A percentile compares a stretch with the other conserved stretches of the same genome.
These are phyloP conservation scores for Euzetes globulus DNA, from an alignment of 2,888 invertebrate species.

Conservation along the genomic window DNA sequence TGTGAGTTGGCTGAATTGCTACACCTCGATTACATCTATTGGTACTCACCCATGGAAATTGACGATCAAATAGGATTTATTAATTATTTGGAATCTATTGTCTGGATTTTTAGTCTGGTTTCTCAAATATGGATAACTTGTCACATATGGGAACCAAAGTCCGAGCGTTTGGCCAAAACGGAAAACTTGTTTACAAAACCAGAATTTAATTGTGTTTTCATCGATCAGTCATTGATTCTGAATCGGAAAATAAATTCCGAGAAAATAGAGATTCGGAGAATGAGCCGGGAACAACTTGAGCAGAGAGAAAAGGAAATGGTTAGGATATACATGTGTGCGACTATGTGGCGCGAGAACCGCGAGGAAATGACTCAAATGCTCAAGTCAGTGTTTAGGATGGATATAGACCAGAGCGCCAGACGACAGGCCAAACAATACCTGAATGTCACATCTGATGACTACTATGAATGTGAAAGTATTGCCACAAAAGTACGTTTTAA, in stretches of 20 bases:
- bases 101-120: conserved; percentile 26
- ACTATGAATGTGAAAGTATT: conserved; percentile 76
- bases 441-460: conserved; percentile 76
- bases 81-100: not conserved
- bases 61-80: conserved; percentile 45
- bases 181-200: conserved; percentile 50
- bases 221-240: conserved; percentile 42
- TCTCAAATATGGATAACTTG: conserved; percentile 22
- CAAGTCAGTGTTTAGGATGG: conserved; percentile 75
- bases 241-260: conserved; percentile 36
- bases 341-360: conserved; percentile 90
- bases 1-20: not conserved
- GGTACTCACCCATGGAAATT: not conserved
- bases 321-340: conserved; percentile 71
- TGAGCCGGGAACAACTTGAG: conserved; percentile 12
- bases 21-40: conserved; percentile 25
- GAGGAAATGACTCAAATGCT: conserved; percentile 86
- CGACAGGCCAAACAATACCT: conserved; percentile 72
- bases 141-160: conserved; percentile 33
- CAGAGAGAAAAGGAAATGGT: conserved; percentile 46
- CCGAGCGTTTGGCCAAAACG: conserved; percentile 30
- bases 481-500: not conserved
- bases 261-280: not conserved
- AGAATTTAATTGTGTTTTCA: conserved; percentile 45
- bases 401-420: conserved; percentile 81